Percentiles rank a stretch among this genome's conserved stretches.
phyloP scores from a whole-genome alignment of 1,140 invertebrate genomes.

The Rhysida immarginata region DNA sequence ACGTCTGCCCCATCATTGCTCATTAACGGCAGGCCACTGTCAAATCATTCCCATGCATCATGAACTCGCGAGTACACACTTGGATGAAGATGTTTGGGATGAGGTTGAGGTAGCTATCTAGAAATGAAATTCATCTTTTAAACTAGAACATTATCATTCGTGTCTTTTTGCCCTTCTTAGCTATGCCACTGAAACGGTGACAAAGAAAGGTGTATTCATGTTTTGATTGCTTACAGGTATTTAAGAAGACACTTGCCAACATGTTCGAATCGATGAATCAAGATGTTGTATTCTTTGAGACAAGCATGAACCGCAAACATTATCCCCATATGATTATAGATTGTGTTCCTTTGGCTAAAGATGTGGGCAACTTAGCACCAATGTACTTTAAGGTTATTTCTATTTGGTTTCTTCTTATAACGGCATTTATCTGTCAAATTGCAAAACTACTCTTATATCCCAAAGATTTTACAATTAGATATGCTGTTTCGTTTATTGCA shows the following conservation, averaged over 20 bases:
- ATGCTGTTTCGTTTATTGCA: constrained; percentile 26
- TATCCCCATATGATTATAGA: constrained; percentile 75
- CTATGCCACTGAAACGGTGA: no score
- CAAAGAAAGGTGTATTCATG: no score
- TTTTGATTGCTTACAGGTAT: constrained; percentile 36
- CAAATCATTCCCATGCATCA: constrained; percentile 74
- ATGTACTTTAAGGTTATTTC: constrained; percentile 76
- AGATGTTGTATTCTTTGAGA: constrained; percentile 86
- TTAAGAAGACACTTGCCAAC: constrained; percentile 52
- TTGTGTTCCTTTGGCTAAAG: constrained; percentile 69
- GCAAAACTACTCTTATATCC: no score
- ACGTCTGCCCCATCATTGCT: constrained; percentile 55
- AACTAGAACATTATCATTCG: neutral
- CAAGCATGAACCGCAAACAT: constrained; percentile 50
- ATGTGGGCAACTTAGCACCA: constrained; percentile 65
- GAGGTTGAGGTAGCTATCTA: constrained; percentile 61
- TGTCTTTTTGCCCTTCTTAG: no score
- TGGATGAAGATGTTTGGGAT: constrained; percentile 87
- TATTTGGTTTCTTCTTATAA: no score
- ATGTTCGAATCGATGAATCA: constrained; percentile 53
- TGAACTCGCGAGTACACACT: constrained; percentile 49
- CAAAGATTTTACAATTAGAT: no score
- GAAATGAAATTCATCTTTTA: neutral
- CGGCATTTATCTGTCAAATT: no score
- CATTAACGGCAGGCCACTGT: constrained; percentile 74